Base-by-base conservation (phyloP, 2,113 vertebrate genomes). In the Muscicapa adusta region DNA sequence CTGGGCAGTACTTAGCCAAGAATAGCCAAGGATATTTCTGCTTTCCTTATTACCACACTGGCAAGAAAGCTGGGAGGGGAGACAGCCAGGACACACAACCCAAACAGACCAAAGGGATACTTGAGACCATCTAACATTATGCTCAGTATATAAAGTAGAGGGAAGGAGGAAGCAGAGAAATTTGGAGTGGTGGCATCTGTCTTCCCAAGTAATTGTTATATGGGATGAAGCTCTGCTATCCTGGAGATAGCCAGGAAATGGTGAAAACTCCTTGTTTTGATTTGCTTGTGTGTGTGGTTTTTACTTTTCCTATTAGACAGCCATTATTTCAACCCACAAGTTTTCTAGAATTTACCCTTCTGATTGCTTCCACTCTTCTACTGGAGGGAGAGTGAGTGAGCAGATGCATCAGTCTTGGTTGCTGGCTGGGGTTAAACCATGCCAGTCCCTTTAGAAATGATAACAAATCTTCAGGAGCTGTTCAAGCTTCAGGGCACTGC, bases 241-340 rank as follows among this genome's bases (percentile, higher is more conserved):
- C 33, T 60, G 61, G 38, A 60, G 24, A 15, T n/a, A n/a, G 5
- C 43, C 43, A 45, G 38, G 38, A 67, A 61, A 29, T 5, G 75
- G 29, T 12, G 9, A 82, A 61, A 31, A 61, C 34, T 74, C 24
- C 6, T 40, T 61, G 11, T 34, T 82, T 75, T 40, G 6, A 6
- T 53, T 82, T 74, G 53, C 11, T 47, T 54, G 25, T 67, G 13
- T 74, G 9, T 23, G 10, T 0, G 0, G 6, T 6, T 54, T 89
- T 67, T 61, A 5, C 10, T 68, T 61, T 68, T 25, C 9, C 29
- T 23, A 16, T 40, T 34, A 75, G 34, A 26, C 8, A 36, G 18
- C 14, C 28, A 10, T 66, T n/a, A 43, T 68, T 19, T 26, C 62
- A 82, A 47, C 11, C 20, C 25, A 42, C 0, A 0, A 26, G 11